Evolutionary conservation across 2,797 vertebrate genomes (phyloP).

Genomic region (Odontamblyopus lacepedii): DNA sequence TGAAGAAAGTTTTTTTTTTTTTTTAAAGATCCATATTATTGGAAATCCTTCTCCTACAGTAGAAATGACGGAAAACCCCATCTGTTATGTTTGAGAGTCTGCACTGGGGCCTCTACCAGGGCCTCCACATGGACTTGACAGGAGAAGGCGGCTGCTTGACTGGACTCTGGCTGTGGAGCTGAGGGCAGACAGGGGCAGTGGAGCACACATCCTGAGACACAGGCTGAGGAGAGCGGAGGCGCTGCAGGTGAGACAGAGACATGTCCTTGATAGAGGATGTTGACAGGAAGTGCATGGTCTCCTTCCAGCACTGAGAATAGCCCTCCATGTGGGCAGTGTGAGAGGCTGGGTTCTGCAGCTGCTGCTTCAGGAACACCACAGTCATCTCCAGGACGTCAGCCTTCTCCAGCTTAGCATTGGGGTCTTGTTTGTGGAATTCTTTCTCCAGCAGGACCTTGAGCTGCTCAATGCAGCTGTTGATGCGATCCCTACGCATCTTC

Average conservation of each 20-base stretch:
- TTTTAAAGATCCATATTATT: background rate
- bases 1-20: conserved; percentile 28
- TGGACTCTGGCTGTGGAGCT: conserved; percentile 31
- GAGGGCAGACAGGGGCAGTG: conserved; percentile 27
- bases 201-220: conserved; percentile 14
- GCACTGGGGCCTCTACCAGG: conserved; percentile 50
- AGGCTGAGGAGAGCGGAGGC: conserved; percentile 33
- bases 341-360: conserved; percentile 39
- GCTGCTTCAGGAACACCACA: conserved; percentile 71
- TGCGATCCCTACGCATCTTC: conserved; percentile 74
- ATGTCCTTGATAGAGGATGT: conserved; percentile 60
- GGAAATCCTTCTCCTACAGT: conserved; percentile 45
- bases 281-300: conserved; percentile 75
- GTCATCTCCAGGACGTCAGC: conserved; percentile 78
- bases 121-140: conserved; percentile 56
- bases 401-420: conserved; percentile 72
- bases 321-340: conserved; percentile 72
- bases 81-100: background rate
- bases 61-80: conserved; percentile 14
- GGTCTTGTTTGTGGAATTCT: conserved; percentile 64
- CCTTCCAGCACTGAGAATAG: conserved; percentile 70
- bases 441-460: conserved; percentile 72
- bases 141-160: conserved; percentile 43
- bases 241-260: conserved; percentile 23
- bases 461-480: conserved; percentile 74